Evolutionary conservation across 2,888 invertebrate genomes (phyloP).

Genomic region (Cheilosia vernalis): DNA sequence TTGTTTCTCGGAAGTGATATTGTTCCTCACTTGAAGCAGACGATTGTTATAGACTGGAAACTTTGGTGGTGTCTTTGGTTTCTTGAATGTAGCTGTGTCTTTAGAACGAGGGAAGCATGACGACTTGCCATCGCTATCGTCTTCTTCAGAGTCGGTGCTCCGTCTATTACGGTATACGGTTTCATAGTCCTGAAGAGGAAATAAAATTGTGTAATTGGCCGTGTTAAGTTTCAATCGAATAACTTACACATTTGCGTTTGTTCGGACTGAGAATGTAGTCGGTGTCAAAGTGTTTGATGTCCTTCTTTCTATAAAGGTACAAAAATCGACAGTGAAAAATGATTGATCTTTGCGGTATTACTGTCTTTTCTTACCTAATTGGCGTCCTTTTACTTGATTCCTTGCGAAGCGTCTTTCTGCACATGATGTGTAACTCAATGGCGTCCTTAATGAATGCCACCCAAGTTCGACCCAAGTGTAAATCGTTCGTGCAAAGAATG

Average conservation of each 20-base stretch:
- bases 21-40: constrained; percentile 27
- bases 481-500: constrained; percentile 85
- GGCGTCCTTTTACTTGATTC: constrained; percentile 87
- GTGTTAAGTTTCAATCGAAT: background rate
- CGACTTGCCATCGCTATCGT: constrained; percentile 76
- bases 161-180: constrained; percentile 81
- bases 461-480: constrained; percentile 85
- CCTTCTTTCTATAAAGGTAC: constrained; percentile 83
- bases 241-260: constrained; percentile 83
- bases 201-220: background rate
- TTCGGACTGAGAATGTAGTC: constrained; percentile 85
- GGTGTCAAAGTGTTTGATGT: constrained; percentile 84
- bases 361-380: constrained; percentile 79
- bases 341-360: background rate
- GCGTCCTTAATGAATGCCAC: constrained; percentile 85
- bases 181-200: constrained; percentile 80
- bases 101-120: constrained; percentile 78
- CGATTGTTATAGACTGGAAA: constrained; percentile 41
- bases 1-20: constrained; percentile 17
- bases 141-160: constrained; percentile 80
- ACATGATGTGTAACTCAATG: constrained; percentile 85
- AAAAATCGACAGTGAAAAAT: background rate
- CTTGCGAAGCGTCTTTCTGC: constrained; percentile 86
- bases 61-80: constrained; percentile 25
- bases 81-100: constrained; percentile 25